phyloP scores from a whole-genome alignment of 2,888 invertebrate species.

The Phyto melanocephala region DNA sequence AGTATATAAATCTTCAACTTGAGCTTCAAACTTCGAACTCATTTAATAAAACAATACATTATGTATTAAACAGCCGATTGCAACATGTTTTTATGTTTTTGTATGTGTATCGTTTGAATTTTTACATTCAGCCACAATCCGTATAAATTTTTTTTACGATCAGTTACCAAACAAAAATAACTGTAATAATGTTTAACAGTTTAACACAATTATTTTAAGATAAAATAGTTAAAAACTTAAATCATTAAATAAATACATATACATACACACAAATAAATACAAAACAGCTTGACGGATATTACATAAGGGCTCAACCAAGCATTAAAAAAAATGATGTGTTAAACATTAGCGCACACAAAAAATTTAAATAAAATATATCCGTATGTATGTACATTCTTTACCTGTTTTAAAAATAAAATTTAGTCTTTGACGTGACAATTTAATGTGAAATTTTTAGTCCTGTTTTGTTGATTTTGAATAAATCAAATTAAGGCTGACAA shows the following conservation, averaged over 20 bases:
- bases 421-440: too few species aligned
- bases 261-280: conserved; percentile 1
- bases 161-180: background rate
- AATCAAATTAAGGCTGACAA: too few species aligned
- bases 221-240: background rate
- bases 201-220: conserved; percentile 46
- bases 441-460: too few species aligned
- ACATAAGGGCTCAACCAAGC: conserved; percentile 39
- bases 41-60: background rate
- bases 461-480: too few species aligned
- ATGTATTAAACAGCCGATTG: background rate
- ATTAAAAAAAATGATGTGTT: conserved; percentile 16
- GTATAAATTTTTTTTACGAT: background rate
- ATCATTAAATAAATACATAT: background rate
- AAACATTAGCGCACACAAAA: too few species aligned
- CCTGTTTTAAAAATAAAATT: too few species aligned
- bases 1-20: too few species aligned
- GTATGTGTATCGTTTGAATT: background rate
- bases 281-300: conserved; percentile 25
- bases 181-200: conserved; percentile 37
- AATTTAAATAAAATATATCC: too few species aligned
- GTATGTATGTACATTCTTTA: background rate
- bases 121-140: background rate
- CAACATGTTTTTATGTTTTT: conserved; percentile 4
- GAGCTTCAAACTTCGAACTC: too few species aligned